Evolutionary conservation across 2,113 vertebrate species (phyloP).

Genomic region (Meleagris gallopavo): DNA sequence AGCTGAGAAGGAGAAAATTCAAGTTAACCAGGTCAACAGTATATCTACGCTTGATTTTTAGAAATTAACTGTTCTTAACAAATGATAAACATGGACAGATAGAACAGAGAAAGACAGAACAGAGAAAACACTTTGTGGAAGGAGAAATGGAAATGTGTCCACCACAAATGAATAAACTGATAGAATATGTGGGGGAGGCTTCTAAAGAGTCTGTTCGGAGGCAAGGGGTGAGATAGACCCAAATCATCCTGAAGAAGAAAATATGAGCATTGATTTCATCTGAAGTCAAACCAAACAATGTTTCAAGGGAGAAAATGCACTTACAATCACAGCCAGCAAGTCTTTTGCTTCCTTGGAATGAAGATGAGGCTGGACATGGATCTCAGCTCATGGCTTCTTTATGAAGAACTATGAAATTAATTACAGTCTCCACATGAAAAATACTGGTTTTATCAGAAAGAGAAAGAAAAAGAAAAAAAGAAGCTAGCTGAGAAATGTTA

Average conservation of each 20-base stretch:
- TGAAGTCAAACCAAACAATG: neutral
- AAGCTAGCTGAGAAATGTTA: neutral
- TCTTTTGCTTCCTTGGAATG: neutral
- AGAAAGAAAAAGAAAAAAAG: neutral
- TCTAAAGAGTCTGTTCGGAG: neutral
- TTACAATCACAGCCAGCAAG: neutral
- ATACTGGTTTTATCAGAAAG: neutral
- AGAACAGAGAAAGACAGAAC: neutral
- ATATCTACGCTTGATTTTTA: neutral
- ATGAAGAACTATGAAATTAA: neutral
- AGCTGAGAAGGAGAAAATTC: neutral
- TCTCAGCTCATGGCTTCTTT: neutral
- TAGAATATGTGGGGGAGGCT: neutral
- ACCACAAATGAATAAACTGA: neutral
- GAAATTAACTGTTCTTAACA: neutral
- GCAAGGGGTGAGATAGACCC: neutral
- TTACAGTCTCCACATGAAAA: neutral
- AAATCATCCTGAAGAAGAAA: neutral
- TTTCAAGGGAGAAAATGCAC: neutral
- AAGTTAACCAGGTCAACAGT: neutral
- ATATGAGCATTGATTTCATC: neutral
- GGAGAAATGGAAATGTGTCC: neutral
- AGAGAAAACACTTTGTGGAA: neutral
- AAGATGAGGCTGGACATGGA: neutral
- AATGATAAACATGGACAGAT: neutral